A percentile compares a stretch with the other conserved stretches of the same genome.
phyloP scores from a whole-genome alignment of 2,888 invertebrate species.

The Acanthosepion esculentum region DNA sequence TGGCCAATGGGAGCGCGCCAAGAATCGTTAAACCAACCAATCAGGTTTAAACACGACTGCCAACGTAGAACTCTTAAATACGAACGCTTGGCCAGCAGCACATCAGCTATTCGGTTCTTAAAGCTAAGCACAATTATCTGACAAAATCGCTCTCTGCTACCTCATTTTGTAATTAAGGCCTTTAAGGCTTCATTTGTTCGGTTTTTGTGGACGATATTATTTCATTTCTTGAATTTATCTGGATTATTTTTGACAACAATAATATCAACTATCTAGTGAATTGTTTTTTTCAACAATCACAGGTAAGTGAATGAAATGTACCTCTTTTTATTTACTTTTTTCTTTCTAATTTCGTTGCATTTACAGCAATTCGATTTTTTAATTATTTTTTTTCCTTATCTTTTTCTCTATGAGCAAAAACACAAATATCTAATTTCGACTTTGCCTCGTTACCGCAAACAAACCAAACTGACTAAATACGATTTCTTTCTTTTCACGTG shows the following conservation, averaged over 20 bases:
- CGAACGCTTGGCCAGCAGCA: not conserved
- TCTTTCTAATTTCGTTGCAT: not conserved
- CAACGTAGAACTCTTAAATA: constrained; percentile 25
- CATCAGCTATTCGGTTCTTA: not conserved
- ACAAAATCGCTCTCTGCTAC: not conserved
- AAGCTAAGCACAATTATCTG: not conserved
- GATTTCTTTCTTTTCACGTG: too few relatives aligned
- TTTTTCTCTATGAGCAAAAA: not conserved
- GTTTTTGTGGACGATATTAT: not conserved
- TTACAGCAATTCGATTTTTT: not conserved
- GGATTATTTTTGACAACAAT: not conserved
- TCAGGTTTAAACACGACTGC: constrained; percentile 37
- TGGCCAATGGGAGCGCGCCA: constrained; percentile 39
- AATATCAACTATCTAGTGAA: not conserved
- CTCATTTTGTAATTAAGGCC: too few relatives aligned
- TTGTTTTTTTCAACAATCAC: not conserved
- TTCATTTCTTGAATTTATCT: not conserved
- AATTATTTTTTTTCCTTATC: not conserved
- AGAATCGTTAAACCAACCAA: constrained; percentile 43
- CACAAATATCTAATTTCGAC: not conserved
- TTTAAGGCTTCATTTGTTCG: not conserved
- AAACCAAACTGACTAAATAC: too few relatives aligned
- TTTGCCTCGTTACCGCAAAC: not conserved
- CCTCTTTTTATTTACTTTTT: not conserved
- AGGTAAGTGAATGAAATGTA: not conserved